Percentiles rank a stretch among this genome's conserved stretches.
phyloP scores from a whole-genome alignment of 2,888 invertebrate genomes.

The Gryllus longicercus region DNA sequence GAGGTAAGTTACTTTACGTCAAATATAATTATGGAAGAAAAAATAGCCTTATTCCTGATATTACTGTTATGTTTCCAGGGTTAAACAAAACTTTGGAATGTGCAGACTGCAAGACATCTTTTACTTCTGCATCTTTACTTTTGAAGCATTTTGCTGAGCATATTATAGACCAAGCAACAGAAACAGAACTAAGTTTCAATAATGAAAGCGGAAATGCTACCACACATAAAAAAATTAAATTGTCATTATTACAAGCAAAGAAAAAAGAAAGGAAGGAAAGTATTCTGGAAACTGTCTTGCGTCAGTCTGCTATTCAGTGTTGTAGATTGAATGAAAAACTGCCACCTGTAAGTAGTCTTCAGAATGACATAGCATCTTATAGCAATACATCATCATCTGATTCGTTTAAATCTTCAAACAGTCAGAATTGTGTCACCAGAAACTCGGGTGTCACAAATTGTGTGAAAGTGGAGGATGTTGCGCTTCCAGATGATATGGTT shows the following conservation, averaged over 20 bases:
- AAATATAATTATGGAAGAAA: neutral
- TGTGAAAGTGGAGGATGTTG: neutral
- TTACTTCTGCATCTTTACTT: conserved; percentile 44
- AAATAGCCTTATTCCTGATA: neutral
- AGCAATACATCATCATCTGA: conserved; percentile 3
- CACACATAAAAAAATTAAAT: neutral
- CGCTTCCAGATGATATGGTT: conserved; percentile 10
- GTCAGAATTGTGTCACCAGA: neutral
- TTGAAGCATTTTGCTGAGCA: conserved; percentile 47
- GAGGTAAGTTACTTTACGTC: conserved; percentile 29
- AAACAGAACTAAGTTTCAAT: neutral
- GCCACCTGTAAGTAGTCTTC: neutral
- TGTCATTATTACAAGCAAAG: conserved; percentile 25
- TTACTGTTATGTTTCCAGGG: conserved; percentile 28
- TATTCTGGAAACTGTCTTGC: conserved; percentile 34
- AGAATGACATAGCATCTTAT: neutral
- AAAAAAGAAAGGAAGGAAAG: conserved; percentile 34
- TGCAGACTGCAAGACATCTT: conserved; percentile 43
- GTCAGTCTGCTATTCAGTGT: conserved; percentile 29
- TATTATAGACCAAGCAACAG: conserved; percentile 35
- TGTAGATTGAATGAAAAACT: too few relatives aligned
- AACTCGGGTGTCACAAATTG: neutral
- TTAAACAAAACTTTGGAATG: conserved; percentile 37
- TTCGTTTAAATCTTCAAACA: conserved; percentile 9
- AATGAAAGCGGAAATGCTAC: neutral